These are phyloP conservation scores for Euwallacea fornicatus DNA, from an alignment of 1,140 invertebrate genomes.

Conservation along the genomic window DNA sequence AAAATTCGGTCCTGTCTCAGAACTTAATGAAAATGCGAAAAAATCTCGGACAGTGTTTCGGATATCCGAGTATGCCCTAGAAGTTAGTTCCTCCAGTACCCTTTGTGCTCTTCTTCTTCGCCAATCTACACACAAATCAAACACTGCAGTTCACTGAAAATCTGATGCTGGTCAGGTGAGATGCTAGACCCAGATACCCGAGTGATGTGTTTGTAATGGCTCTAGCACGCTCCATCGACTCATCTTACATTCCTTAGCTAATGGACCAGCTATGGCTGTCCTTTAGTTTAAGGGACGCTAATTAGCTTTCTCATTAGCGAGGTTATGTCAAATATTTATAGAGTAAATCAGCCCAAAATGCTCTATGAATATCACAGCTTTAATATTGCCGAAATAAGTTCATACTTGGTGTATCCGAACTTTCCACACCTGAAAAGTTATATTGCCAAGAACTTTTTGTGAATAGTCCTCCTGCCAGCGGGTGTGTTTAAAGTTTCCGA, in stretches of 20 bases:
- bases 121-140: slow-evolving; percentile 20
- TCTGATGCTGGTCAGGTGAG: slow-evolving; percentile 35
- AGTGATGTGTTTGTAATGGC: slow-evolving; percentile 31
- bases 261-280: no score
- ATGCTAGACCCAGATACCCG: slow-evolving; percentile 27
- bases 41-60: slow-evolving; percentile 38
- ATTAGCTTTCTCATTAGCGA: no score
- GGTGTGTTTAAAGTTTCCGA: no score
- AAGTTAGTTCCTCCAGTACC: slow-evolving; percentile 15
- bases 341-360: no score
- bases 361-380: no score
- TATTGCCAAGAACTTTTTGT: no score
- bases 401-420: no score
- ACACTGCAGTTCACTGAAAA: slow-evolving; percentile 20
- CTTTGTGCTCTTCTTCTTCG: slow-evolving; percentile 23
- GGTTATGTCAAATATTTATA: no score
- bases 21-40: slow-evolving; percentile 37
- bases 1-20: slow-evolving; percentile 35
- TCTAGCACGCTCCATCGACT: slow-evolving; percentile 29
- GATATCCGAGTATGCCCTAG: slow-evolving; percentile 38
- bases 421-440: no score
- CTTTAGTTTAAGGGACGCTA: no score
- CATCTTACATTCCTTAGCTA: not conserved
- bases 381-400: no score
- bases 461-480: no score